phyloP scores from a whole-genome alignment of 2,888 invertebrate genomes.

The Drosophila fulvimacula region DNA sequence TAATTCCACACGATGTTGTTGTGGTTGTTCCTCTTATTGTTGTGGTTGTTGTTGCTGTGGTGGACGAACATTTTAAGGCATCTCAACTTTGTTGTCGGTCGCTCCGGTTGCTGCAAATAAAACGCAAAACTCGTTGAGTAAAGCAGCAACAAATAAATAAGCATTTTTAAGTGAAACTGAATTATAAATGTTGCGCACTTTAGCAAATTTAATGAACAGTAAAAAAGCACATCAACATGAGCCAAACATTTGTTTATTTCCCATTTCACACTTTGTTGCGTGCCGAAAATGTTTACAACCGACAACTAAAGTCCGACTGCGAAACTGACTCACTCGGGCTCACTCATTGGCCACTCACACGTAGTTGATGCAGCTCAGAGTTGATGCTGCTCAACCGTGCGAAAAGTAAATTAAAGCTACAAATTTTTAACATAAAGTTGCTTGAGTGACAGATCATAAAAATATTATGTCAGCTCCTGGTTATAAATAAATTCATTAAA shows the following conservation, averaged over 20 bases:
- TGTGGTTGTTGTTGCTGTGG: conserved; percentile 22
- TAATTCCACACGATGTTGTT: conserved; percentile 35
- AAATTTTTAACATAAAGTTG: no score
- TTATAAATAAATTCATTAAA: no score
- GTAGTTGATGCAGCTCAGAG: not conserved
- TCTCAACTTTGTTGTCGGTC: conserved; percentile 48
- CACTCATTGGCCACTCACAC: conserved; percentile 11
- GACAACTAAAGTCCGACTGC: conserved; percentile 7
- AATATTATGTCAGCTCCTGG: not conserved
- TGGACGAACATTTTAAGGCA: conserved; percentile 47
- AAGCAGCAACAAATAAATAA: conserved; percentile 9
- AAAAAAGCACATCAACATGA: conserved; percentile 56
- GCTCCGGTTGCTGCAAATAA: conserved; percentile 43
- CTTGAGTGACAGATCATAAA: not conserved
- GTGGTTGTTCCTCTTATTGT: conserved; percentile 4
- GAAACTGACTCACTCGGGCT: not conserved
- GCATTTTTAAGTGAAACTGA: conserved; percentile 32
- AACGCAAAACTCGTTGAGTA: conserved; percentile 50
- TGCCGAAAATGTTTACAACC: conserved; percentile 26
- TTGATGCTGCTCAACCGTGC: not conserved
- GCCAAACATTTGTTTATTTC: conserved; percentile 56
- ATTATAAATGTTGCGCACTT: conserved; percentile 65
- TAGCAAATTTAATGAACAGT: conserved; percentile 71
- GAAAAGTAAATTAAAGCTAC: not conserved
- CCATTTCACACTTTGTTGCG: conserved; percentile 22